Evolutionary conservation across 1,140 invertebrate genomes (phyloP).

Genomic region (Camponotus floridanus): DNA sequence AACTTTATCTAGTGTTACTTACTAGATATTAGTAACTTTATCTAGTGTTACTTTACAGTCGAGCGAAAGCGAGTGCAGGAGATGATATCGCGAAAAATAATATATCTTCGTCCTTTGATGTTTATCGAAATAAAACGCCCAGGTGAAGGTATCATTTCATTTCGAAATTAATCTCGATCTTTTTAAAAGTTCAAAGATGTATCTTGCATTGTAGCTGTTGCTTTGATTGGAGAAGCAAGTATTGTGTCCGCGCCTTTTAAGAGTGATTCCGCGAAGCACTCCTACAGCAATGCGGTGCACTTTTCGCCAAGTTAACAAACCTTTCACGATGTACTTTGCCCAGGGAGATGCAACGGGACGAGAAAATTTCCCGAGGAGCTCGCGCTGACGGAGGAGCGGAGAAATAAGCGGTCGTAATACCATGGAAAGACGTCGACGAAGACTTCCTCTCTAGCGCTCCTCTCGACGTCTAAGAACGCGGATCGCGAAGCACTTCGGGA

Average conservation of each 20-base stretch:
- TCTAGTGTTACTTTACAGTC: slow-evolving; percentile 7
- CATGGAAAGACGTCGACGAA: slow-evolving; percentile 50
- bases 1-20: neutral
- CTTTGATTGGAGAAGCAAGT: slow-evolving; percentile 28
- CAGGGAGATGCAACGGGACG: slow-evolving; percentile 30
- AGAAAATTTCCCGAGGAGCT: slow-evolving; percentile 62
- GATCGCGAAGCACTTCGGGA: slow-evolving; percentile 64
- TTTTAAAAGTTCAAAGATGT: neutral
- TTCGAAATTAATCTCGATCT: neutral
- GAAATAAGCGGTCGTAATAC: slow-evolving; percentile 73
- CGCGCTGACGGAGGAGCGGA: slow-evolving; percentile 53
- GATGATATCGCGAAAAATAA: neutral
- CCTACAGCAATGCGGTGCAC: slow-evolving; percentile 11
- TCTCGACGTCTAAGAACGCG: slow-evolving; percentile 62
- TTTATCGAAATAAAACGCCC: neutral
- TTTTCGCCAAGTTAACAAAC: slow-evolving; percentile 56
- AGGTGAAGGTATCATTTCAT: neutral
- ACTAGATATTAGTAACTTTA: slow-evolving; percentile 1
- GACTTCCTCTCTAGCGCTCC: slow-evolving; percentile 48
- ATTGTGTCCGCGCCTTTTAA: neutral
- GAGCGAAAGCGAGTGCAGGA: neutral
- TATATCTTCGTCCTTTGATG: neutral
- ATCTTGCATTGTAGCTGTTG: slow-evolving; percentile 1
- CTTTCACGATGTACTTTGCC: slow-evolving; percentile 42
- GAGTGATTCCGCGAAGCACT: slow-evolving; percentile 18